Base-by-base conservation (phyloP, 2,888 invertebrate species). In the Brenthis ino region DNA sequence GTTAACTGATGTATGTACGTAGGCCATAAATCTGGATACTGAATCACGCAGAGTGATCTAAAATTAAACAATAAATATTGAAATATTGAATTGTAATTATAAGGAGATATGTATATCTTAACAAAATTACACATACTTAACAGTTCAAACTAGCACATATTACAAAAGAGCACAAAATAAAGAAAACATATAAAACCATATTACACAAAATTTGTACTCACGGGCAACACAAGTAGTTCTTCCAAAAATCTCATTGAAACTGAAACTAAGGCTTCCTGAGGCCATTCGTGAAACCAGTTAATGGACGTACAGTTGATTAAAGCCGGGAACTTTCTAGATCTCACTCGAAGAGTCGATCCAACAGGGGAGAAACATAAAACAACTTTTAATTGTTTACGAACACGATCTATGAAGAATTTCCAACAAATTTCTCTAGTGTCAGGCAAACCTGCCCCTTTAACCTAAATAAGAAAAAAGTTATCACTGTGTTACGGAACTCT, bases 241-340 rank as follows among this genome's bases (percentile, higher is more conserved):
- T 96, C 95, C 71, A 99, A 91, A 87, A 99, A 99, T 77, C 96
- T 95, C 88, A 96, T 95, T 24, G 98, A 97, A 12, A 99, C 99
- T 8, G 98, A 98, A 71, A 98, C 96, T 69, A 99, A 93, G 67
- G 99, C 99, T 88, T 99, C 98, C 90, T 98, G 98, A 3, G 99
- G 99, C 99, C 99, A 99, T 86, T 99, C 99, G 83, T 99, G 99
- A 89, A 99, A 99, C 99, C 99, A 99, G 86, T 99, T 98, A 74
- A 99, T 98, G 65, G 97, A 96, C 6, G 99, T 98, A 80, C 98
- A 98, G 88, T 98, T 99, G 75, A 98, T 97, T 72, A 99, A 95
- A 11, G 99, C 98, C 0, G 99, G 99, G 86, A 99, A 99, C 92
- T 99, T 99, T 77, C 99, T 94, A 33, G 98, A 97, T 74, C 99